These are phyloP conservation scores for Xestia rhomboidea DNA, from an alignment of 2,888 invertebrate genomes.

Conservation along the genomic window DNA sequence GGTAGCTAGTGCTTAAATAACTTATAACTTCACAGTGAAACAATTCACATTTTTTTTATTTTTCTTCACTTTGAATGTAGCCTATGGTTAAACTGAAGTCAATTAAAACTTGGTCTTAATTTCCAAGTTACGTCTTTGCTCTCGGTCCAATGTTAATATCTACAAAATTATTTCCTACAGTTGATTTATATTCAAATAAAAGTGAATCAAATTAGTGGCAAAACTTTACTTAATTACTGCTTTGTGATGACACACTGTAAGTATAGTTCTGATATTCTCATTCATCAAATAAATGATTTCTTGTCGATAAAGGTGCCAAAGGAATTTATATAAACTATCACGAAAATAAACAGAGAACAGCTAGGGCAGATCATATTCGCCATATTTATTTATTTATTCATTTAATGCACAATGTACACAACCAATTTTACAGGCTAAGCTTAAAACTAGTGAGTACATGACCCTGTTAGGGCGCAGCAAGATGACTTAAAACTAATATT, in stretches of 20 bases:
- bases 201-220: slow-evolving; percentile 45
- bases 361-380: slow-evolving; percentile 28
- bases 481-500: too few species aligned
- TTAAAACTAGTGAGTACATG: too few species aligned
- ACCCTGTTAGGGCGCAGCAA: too few species aligned
- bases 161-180: slow-evolving; percentile 56
- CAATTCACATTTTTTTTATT: slow-evolving; percentile 34
- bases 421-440: too few species aligned
- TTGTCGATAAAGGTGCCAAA: background rate
- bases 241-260: background rate
- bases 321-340: background rate
- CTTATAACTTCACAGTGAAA: slow-evolving; percentile 36
- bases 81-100: slow-evolving; percentile 58
- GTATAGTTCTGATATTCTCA: background rate
- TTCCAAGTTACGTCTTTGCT: slow-evolving; percentile 61
- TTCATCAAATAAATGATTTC: background rate
- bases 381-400: too few species aligned
- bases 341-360: slow-evolving; percentile 3
- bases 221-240: slow-evolving; percentile 20
- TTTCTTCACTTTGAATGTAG: slow-evolving; percentile 52
- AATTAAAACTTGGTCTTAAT: slow-evolving; percentile 66
- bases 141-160: slow-evolving; percentile 54
- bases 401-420: too few species aligned
- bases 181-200: slow-evolving; percentile 61
- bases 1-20: slow-evolving; percentile 6